Conservation (phyloP, 2,888 invertebrate species). For the Actias luna region DNA sequence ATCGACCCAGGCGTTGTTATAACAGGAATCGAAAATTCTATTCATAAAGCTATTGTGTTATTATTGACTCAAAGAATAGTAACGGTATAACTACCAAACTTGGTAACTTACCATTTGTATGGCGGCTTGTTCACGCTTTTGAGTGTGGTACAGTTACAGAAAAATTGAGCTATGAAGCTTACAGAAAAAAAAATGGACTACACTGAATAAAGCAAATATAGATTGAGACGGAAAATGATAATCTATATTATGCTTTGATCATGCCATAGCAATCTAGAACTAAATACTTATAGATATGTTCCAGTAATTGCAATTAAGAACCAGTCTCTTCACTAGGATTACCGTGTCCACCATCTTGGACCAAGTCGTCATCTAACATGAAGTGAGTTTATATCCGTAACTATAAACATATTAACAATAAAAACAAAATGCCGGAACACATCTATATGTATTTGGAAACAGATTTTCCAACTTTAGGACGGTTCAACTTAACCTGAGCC, state of each 20-base stretch:
- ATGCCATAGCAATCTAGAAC: neutral
- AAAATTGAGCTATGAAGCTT: neutral
- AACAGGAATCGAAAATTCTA: constrained; percentile 3
- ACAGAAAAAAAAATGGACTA: neutral
- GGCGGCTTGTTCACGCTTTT: neutral
- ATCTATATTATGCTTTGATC: neutral
- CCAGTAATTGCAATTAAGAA: too few species aligned
- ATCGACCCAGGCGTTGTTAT: neutral
- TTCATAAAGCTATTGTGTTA: constrained; percentile 4
- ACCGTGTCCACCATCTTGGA: too few species aligned
- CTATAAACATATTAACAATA: too few species aligned
- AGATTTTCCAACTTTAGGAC: too few species aligned
- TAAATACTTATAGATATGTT: too few species aligned
- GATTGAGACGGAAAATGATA: neutral
- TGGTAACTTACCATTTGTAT: constrained; percentile 3
- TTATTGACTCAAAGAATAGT: constrained; percentile 1
- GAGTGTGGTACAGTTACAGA: neutral
- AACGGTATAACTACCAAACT: neutral
- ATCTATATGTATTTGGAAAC: too few species aligned
- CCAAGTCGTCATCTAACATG: too few species aligned
- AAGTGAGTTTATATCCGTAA: too few species aligned
- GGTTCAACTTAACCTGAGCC: too few species aligned
- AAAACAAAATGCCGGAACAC: too few species aligned
- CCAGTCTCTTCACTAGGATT: too few species aligned
- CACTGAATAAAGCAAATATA: neutral